Evolutionary conservation across 2,113 vertebrate species (phyloP).

Genomic region (Glaucomys volans): DNA sequence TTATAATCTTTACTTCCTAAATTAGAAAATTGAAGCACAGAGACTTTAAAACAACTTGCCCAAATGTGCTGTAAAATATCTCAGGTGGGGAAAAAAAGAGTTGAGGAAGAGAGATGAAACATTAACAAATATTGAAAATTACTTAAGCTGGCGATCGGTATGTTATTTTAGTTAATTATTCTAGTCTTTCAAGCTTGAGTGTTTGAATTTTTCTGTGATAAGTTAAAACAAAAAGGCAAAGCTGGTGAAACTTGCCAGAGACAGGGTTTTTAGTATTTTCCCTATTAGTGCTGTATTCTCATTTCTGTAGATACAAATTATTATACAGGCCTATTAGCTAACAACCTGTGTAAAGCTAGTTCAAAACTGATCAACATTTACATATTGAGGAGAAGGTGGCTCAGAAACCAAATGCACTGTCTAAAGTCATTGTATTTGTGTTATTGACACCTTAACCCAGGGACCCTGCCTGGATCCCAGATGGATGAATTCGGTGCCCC

Average conservation of each 20-base stretch:
- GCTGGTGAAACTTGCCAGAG: background rate
- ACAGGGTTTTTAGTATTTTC: background rate
- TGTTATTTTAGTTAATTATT: slow-evolving; percentile 1
- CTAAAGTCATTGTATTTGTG: background rate
- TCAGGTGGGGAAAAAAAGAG: background rate
- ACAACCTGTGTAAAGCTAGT: background rate
- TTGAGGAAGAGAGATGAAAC: slow-evolving; percentile 9
- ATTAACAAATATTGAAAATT: slow-evolving; percentile 18
- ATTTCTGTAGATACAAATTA: slow-evolving; percentile 42
- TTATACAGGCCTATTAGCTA: background rate
- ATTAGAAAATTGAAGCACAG: background rate
- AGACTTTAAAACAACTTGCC: slow-evolving; percentile 35
- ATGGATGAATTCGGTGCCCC: no score
- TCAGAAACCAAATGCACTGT: background rate
- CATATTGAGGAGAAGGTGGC: background rate
- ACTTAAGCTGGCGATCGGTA: background rate
- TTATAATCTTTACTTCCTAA: slow-evolving; percentile 26
- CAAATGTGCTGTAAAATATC: slow-evolving; percentile 23
- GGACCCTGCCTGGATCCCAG: no score
- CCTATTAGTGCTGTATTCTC: background rate
- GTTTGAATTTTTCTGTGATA: slow-evolving; percentile 25
- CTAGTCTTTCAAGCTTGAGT: slow-evolving; percentile 29
- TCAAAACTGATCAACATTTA: slow-evolving; percentile 39
- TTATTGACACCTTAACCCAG: no score
- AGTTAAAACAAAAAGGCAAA: slow-evolving; percentile 6